These are phyloP conservation scores for Calephelis virginiensis DNA, from an alignment of 1,140 invertebrate genomes.

Conservation along the genomic window DNA sequence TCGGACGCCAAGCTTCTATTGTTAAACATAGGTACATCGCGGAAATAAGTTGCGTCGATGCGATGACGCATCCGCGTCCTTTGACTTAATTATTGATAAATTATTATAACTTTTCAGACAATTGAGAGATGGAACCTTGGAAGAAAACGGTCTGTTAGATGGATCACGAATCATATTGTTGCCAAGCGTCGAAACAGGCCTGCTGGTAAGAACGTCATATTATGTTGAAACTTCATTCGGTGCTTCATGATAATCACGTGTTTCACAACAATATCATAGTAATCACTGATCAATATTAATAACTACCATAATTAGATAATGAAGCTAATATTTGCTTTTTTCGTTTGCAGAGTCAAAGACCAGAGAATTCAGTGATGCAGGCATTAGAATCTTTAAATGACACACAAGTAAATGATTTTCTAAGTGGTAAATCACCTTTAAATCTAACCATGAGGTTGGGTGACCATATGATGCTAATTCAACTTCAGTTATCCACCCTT, in stretches of 20 bases:
- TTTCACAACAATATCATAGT: conserved; percentile 62
- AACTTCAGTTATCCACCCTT: conserved; percentile 93
- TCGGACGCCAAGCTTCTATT: conserved; percentile 73
- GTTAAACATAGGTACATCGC: conserved; percentile 72
- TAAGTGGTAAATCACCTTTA: conserved; percentile 94
- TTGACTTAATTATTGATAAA: conserved; percentile 61
- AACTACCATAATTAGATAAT: conserved; percentile 38
- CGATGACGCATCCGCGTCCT: conserved; percentile 76
- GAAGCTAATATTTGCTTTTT: conserved; percentile 28
- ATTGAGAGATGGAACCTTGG: conserved; percentile 90
- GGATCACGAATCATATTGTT: conserved; percentile 93
- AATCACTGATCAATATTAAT: conserved; percentile 60
- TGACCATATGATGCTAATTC: conserved; percentile 98
- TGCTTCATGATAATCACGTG: conserved; percentile 65
- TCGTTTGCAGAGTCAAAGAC: conserved; percentile 89
- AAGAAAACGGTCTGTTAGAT: conserved; percentile 92
- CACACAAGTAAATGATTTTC: conserved; percentile 95
- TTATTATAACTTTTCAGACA: conserved; percentile 82
- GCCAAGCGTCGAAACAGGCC: conserved; percentile 95
- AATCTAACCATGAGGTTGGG: conserved; percentile 96
- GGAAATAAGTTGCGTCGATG: conserved; percentile 76
- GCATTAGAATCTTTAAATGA: conserved; percentile 95
- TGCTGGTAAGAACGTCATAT: conserved; percentile 87
- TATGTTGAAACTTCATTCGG: conserved; percentile 53
- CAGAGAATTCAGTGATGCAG: conserved; percentile 96